phyloP scores from a whole-genome alignment of 2,113 vertebrate genomes.

The Thinocorus orbignyianus region DNA sequence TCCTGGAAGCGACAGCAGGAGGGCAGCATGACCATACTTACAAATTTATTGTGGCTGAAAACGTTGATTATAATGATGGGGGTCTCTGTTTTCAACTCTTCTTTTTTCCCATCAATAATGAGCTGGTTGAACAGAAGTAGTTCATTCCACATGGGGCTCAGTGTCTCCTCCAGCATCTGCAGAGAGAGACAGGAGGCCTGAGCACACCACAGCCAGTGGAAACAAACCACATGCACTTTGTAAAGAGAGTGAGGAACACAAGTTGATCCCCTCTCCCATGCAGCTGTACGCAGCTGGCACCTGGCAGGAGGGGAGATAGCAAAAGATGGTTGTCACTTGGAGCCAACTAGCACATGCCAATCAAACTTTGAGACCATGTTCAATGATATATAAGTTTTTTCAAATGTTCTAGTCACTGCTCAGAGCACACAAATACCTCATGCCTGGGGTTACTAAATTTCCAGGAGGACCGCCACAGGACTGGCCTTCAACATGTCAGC shows the following conservation, averaged over 20 bases:
- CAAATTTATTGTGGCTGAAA: slow-evolving; percentile 85
- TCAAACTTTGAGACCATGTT: background rate
- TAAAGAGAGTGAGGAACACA: background rate
- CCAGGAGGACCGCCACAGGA: background rate
- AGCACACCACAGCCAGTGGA: background rate
- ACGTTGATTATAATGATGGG: slow-evolving; percentile 86
- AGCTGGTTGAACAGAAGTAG: slow-evolving; percentile 88
- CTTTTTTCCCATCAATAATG: slow-evolving; percentile 85
- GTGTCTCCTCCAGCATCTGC: slow-evolving; percentile 84
- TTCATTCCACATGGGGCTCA: slow-evolving; percentile 92
- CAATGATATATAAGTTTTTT: background rate
- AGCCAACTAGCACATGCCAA: background rate
- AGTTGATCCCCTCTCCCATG: background rate
- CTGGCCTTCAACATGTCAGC: background rate
- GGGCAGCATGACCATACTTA: slow-evolving; percentile 63
- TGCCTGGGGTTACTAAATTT: background rate
- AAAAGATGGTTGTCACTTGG: background rate
- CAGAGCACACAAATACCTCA: background rate
- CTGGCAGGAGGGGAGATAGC: background rate
- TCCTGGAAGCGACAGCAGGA: background rate
- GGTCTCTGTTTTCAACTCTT: slow-evolving; percentile 84
- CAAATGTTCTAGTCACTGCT: background rate
- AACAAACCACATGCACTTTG: background rate
- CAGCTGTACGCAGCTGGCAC: background rate
- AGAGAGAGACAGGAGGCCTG: background rate